These are phyloP conservation scores for Deroplatys truncata DNA, from an alignment of 2,888 invertebrate species.

Conservation along the genomic window DNA sequence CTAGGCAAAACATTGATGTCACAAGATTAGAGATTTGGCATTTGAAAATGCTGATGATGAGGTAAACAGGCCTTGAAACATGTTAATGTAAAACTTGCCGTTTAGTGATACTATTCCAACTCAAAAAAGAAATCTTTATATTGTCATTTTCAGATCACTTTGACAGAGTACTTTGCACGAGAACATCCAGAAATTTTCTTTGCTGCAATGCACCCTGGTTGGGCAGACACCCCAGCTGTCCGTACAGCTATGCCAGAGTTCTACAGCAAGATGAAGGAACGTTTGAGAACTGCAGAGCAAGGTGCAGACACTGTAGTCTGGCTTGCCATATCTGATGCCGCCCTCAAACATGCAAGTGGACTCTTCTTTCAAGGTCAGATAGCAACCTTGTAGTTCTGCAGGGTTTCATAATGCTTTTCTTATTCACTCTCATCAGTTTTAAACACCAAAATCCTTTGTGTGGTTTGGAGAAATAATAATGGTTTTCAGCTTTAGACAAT, in stretches of 20 bases:
- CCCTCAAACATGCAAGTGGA: constrained; percentile 40
- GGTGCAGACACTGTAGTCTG: constrained; percentile 48
- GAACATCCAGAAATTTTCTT: constrained; percentile 44
- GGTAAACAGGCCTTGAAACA: too few relatives aligned
- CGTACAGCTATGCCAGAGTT: constrained; percentile 43
- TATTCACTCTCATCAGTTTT: too few relatives aligned
- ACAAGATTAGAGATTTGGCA: too few relatives aligned
- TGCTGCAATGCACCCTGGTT: constrained; percentile 49
- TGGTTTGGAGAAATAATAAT: too few relatives aligned
- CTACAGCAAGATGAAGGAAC: constrained; percentile 45
- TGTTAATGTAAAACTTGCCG: too few relatives aligned
- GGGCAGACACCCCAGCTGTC: constrained; percentile 48
- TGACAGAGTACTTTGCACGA: constrained; percentile 44
- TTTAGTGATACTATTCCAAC: too few relatives aligned
- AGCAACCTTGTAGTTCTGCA: constrained; percentile 25
- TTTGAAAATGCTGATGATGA: too few relatives aligned
- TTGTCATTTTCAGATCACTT: constrained; percentile 37
- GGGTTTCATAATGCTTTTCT: not conserved
- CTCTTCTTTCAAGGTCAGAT: constrained; percentile 42
- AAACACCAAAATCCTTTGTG: too few relatives aligned
- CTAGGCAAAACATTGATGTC: too few relatives aligned
- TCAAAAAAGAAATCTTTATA: too few relatives aligned
- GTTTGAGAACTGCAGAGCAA: constrained; percentile 43
- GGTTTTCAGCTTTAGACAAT: too few relatives aligned
- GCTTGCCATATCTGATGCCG: constrained; percentile 43